A percentile compares a stretch with the other conserved stretches of the same genome.
Conservation (phyloP, 2,888 invertebrate species). For the Harpalus rufipes region DNA sequence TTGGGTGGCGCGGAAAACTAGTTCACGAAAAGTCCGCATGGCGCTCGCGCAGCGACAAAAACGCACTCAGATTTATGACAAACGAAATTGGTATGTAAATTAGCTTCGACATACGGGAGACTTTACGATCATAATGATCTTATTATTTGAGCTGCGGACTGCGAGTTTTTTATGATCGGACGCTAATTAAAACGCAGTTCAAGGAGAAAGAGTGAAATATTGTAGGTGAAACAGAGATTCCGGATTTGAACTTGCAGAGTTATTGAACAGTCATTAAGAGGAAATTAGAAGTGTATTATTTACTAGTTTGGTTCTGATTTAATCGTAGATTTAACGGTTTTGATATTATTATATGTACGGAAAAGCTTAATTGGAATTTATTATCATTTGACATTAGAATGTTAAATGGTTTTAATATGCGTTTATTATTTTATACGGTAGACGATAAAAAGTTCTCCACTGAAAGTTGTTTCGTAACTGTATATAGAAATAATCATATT, state of each 20-base stretch:
- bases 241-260: conserved; percentile 28
- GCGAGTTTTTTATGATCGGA: conserved; percentile 29
- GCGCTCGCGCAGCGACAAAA: conserved; percentile 29
- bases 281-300: conserved; percentile 39
- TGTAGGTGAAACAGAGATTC: conserved; percentile 41
- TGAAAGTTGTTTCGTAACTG: conserved; percentile 39
- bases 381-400: conserved; percentile 48
- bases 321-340: conserved; percentile 36
- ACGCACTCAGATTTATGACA: conserved; percentile 59
- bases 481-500: conserved; percentile 15
- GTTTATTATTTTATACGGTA: conserved; percentile 41
- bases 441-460: conserved; percentile 26
- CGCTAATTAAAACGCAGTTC: conserved; percentile 35
- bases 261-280: conserved; percentile 25
- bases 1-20: conserved; percentile 60
- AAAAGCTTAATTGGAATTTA: conserved; percentile 48
- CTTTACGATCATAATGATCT: conserved; percentile 54
- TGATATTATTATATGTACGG: conserved; percentile 45
- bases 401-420: conserved; percentile 36
- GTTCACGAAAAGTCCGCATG: conserved; percentile 32
- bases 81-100: conserved; percentile 65
- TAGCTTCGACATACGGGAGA: conserved; percentile 39
- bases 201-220: conserved; percentile 39
- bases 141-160: conserved; percentile 40
- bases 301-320: conserved; percentile 34